Base-by-base conservation (phyloP, 2,888 invertebrate genomes). In the Cetonia aurata region DNA sequence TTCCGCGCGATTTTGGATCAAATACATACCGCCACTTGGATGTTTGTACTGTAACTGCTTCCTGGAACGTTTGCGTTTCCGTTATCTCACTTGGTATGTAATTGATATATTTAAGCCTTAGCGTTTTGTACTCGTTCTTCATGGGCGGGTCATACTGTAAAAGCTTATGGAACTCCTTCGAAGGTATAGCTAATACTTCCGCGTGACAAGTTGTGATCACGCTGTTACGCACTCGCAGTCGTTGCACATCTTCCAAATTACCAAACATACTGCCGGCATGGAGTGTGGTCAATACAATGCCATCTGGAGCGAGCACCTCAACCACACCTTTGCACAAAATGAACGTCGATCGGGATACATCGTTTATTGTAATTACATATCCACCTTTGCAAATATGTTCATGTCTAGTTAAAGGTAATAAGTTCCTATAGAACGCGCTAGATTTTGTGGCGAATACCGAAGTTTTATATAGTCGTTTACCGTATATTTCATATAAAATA, bases 231-330 rank as follows among this genome's bases (percentile, higher is more conserved):
- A 74, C 71, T 53, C 77, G 52, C 0, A 48, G 25, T 8, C 60
- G 67, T 1, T 50, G 12, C 3, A 50, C 52, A 10, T 73, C 70
- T 9, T 75, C 73, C 52, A 77, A 68, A 62, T 75, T 76, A 12
- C 77, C 77, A 52, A 77, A 76, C 31, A 77, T 72, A 13, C 75
- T 71, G 3, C 76, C 76, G 9, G 67, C 17, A 15, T 41, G 44
- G 8, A 77, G 59, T 1, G 70, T 72, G 19, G 73, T 70, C 4
- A 76, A 55, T 13, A 73, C 57, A 8, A 70, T 74, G 13, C 76
- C 76, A 62, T 75, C 75, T 0, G 75, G 73, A n/a, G 75, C 74
- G 6, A 76, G 67, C 6, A 77, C 73, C 41, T 77, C 76, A 1
- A 75, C 74, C 17, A 67, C 69, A 1, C 77, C 77, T 15, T 69